A percentile compares a stretch with the other conserved stretches of the same genome.
Evolutionary conservation across 2,797 vertebrate genomes (phyloP).

Genomic region (Gallinago nigripennis): DNA sequence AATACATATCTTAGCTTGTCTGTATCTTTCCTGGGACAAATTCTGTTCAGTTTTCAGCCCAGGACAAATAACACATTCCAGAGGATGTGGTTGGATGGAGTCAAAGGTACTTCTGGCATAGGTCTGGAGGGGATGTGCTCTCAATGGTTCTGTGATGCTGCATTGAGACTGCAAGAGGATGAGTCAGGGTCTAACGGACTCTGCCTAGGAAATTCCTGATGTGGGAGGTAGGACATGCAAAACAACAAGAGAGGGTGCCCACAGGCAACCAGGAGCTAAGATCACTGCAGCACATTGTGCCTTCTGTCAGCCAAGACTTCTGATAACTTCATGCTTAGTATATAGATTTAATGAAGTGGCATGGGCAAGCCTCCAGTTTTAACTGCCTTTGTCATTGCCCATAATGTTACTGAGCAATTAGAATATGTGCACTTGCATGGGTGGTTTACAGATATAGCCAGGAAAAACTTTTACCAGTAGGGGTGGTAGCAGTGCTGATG

Average conservation of each 20-base stretch:
- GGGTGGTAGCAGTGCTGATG: neutral
- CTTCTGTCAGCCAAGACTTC: neutral
- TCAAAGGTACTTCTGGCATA: neutral
- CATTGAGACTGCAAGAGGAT: neutral
- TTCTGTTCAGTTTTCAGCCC: neutral
- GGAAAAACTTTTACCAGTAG: neutral
- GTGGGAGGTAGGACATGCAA: neutral
- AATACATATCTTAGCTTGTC: neutral
- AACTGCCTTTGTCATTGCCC: neutral
- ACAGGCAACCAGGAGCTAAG: neutral
- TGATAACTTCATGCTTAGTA: neutral
- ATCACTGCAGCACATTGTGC: neutral
- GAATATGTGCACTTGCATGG: neutral
- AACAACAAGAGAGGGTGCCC: neutral
- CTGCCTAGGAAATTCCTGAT: neutral
- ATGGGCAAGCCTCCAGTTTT: neutral
- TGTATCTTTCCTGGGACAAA: neutral
- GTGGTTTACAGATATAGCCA: neutral
- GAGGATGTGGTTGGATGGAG: neutral
- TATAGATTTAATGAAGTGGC: neutral
- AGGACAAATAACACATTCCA: neutral
- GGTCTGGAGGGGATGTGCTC: neutral
- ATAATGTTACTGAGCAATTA: neutral
- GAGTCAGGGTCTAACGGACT: neutral
- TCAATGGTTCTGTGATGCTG: neutral